Base-by-base conservation (phyloP, 2,113 vertebrate species). In the Salvelinus sp. region DNA sequence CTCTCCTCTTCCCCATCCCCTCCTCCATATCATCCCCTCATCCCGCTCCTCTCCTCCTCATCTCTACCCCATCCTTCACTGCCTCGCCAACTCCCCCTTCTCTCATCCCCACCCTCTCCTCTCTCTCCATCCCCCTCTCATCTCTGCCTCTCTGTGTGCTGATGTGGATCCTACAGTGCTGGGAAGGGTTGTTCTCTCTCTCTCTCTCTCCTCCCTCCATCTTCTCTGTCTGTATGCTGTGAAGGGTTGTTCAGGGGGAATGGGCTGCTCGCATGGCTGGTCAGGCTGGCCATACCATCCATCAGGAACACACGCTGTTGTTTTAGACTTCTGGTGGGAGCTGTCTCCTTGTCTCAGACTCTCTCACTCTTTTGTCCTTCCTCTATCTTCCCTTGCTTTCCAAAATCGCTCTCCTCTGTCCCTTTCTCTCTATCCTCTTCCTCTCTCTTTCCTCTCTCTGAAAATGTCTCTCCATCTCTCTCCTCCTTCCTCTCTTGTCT, bases 311-410 rank as follows among this genome's bases (percentile, higher is more conserved):
- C 84, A 76, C 64, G 79, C 88, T 84, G 91, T 91, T 92, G 91
- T 90, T 91, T 88, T 83, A 90, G 90, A 85, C 87, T 90, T 92
- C 90, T 89, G 88, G 83, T 85, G 88, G 88, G 88, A 92, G 88
- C 85, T 78, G 85, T 68, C 30, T 68, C 18, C 14, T 20, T 68
- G 25, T 68, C 14, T 30, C 12, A 1, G 3, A 25, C 71, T n/a
- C 54, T 20, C 22, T 25, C 60, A n/a, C 30, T 18, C 30, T 3
- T 67, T 6, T 6, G 9, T 2, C 23, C 5, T 44, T 14, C 22
- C 30, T 64, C 23, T n/a, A 12, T 22, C 20, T 38, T 48, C 74
- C 63, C 71, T 30, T 54, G 70, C 38, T n/a, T 68, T 68, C 66
- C 33, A 38, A 38, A 38, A 38, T 38, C 6, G 18, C 28, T 22